Percentiles rank a stretch among this genome's conserved stretches.
Conservation (phyloP, 2,888 invertebrate species). For the Brenthis hecate region DNA sequence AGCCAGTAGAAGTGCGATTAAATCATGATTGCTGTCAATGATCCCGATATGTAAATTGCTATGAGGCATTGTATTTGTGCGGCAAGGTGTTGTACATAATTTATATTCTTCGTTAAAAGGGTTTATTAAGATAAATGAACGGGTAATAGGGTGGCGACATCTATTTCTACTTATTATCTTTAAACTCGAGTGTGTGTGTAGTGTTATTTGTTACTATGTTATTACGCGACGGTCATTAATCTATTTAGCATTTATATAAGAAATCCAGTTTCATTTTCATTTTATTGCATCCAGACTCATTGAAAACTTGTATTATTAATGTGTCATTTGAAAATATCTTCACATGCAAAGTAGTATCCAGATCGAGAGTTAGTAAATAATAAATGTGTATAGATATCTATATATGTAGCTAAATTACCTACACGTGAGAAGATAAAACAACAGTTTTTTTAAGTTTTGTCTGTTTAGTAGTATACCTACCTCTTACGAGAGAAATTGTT, state of each 20-base stretch:
- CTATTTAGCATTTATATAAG: constrained; percentile 10
- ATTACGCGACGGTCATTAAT: constrained; percentile 26
- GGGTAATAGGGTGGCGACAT: neutral
- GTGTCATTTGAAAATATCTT: too few relatives aligned
- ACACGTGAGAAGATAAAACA: too few relatives aligned
- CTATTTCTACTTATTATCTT: neutral
- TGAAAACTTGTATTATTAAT: too few relatives aligned
- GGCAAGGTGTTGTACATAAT: constrained; percentile 1
- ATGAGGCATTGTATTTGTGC: constrained; percentile 5
- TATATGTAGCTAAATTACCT: too few relatives aligned
- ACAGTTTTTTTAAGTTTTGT: too few relatives aligned
- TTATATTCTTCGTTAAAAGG: neutral
- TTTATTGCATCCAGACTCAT: neutral
- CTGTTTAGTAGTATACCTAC: too few relatives aligned
- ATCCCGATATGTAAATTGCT: constrained; percentile 26
- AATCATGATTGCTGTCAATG: constrained; percentile 39
- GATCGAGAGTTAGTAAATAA: too few relatives aligned
- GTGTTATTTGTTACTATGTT: constrained; percentile 10
- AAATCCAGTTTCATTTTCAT: constrained; percentile 16
- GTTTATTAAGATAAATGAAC: constrained; percentile 8
- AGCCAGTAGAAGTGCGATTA: constrained; percentile 49
- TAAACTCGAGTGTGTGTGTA: constrained; percentile 5
- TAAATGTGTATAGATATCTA: too few relatives aligned
- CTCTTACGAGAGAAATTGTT: too few relatives aligned
- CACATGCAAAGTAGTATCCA: too few relatives aligned